These are phyloP conservation scores for Pelodiscus sinensis DNA, from an alignment of 2,113 vertebrate genomes.

Conservation along the genomic window DNA sequence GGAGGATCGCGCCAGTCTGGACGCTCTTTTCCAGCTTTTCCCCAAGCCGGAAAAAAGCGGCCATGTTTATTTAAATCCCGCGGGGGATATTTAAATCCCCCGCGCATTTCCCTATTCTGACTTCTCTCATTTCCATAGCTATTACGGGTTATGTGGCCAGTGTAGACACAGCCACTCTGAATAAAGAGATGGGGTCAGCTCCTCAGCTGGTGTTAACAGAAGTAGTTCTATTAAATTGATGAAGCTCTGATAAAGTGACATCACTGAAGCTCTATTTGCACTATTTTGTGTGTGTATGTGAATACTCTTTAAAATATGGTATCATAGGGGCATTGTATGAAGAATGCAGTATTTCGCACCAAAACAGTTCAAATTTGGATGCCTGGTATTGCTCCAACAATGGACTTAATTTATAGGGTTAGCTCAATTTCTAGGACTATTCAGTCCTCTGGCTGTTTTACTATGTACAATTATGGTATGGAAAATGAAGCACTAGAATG, in stretches of 20 bases:
- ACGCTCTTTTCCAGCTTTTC: too few species aligned
- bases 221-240: not conserved
- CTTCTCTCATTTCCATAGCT: too few species aligned
- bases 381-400: not conserved
- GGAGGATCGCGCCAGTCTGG: too few species aligned
- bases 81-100: too few species aligned
- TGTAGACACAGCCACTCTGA: not conserved
- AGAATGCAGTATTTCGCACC: not conserved
- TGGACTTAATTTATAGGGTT: not conserved
- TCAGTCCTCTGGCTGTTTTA: not conserved
- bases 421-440: rapidly evolving
- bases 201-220: not conserved
- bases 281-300: not conserved
- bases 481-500: not conserved
- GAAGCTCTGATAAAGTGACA: not conserved
- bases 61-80: too few species aligned
- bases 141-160: too few species aligned
- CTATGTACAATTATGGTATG: not conserved
- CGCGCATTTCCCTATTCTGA: too few species aligned
- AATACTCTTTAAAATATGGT: not conserved
- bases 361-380: not conserved
- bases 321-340: not conserved
- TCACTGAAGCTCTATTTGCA: not conserved
- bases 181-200: not conserved
- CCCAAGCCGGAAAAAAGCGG: too few species aligned